Evolutionary conservation across 2,797 vertebrate genomes (phyloP).

Genomic region (Lutjanus argentimaculatus): DNA sequence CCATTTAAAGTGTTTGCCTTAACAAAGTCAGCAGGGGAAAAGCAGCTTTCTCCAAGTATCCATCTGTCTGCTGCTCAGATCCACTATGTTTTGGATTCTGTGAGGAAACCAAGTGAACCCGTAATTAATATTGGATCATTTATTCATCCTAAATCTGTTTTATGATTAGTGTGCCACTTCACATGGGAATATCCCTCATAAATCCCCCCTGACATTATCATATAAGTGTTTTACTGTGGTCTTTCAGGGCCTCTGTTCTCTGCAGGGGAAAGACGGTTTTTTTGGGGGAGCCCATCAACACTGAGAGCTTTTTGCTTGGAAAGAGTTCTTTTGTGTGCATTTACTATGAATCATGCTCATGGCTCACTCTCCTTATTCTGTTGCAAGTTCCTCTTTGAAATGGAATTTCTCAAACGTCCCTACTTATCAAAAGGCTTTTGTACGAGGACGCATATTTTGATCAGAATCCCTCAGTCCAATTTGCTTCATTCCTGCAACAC

Average conservation of each 20-base stretch:
- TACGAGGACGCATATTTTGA: conserved; percentile 55
- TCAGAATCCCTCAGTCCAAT: conserved; percentile 13
- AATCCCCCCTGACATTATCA: conserved; percentile 22
- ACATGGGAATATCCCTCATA: conserved; percentile 1
- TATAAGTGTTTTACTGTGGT: conserved; percentile 6
- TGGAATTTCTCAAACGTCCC: conserved; percentile 50
- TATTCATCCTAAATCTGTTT: not conserved
- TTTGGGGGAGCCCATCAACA: not conserved
- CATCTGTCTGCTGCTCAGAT: conserved; percentile 7
- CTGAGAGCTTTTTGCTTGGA: conserved; percentile 58
- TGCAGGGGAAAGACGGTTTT: conserved; percentile 31
- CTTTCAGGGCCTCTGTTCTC: conserved; percentile 29
- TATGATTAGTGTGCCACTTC: not conserved
- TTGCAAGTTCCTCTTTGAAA: conserved; percentile 54
- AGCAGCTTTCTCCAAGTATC: conserved; percentile 7
- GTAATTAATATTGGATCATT: conserved; percentile 15
- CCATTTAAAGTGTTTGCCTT: conserved; percentile 26
- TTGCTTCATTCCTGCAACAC: conserved; percentile 1
- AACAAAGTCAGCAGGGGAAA: conserved; percentile 29
- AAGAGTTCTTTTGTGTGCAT: conserved; percentile 58
- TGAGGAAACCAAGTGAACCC: not conserved
- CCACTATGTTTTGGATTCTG: not conserved
- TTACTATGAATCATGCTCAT: conserved; percentile 50
- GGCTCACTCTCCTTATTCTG: conserved; percentile 34
- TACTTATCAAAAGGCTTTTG: conserved; percentile 59